phyloP scores from a whole-genome alignment of 2,113 vertebrate genomes.

The Hyperoodon ampullatus region DNA sequence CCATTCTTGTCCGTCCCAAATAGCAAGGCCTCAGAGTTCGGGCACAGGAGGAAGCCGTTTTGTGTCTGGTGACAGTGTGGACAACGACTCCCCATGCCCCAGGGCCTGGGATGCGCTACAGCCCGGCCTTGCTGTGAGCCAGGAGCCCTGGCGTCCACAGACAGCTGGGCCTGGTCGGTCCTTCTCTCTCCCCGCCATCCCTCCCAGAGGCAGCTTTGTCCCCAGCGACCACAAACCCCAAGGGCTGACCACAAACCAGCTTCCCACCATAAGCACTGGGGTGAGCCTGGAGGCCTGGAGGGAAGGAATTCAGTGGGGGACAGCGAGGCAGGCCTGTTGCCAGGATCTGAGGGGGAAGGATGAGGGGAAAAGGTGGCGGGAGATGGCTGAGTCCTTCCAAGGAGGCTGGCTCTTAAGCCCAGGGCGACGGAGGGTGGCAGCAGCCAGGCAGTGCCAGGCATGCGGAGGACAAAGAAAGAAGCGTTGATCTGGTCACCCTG shows the following conservation, averaged over 20 bases:
- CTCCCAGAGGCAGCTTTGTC: slow-evolving; percentile 47
- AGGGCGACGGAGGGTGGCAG: background rate
- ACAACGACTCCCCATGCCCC: fast-evolving
- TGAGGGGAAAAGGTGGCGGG: background rate
- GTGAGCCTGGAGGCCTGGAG: slow-evolving; percentile 45
- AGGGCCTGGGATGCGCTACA: background rate
- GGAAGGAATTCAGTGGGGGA: slow-evolving; percentile 49
- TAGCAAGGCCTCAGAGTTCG: background rate
- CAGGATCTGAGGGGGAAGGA: background rate
- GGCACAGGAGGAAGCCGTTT: background rate
- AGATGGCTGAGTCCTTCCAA: background rate
- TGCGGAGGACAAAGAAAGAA: background rate
- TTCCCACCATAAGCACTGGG: slow-evolving; percentile 63
- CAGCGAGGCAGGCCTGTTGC: background rate
- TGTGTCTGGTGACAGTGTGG: background rate
- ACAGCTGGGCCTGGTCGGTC: background rate
- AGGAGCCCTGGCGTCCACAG: fast-evolving
- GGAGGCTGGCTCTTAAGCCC: background rate
- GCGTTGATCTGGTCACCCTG: background rate
- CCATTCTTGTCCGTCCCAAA: background rate
- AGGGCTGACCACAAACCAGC: slow-evolving; percentile 55
- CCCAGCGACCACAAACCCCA: background rate
- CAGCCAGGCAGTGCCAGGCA: background rate
- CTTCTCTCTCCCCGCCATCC: background rate
- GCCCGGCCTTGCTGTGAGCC: fast-evolving